phyloP scores from a whole-genome alignment of 2,113 vertebrate genomes.

The Pionites leucogaster region DNA sequence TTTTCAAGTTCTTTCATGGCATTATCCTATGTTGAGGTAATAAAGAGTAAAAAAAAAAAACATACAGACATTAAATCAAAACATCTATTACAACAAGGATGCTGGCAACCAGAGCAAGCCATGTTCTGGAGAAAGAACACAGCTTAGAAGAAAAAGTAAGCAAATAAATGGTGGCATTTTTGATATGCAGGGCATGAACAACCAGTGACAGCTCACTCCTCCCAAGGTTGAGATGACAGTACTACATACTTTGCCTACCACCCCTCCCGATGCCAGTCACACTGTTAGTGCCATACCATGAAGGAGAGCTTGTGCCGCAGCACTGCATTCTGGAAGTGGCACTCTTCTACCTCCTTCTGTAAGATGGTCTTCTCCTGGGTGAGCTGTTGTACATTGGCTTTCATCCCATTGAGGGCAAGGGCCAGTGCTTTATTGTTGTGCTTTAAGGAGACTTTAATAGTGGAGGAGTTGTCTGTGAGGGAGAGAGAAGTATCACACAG shows the following conservation, averaged over 20 bases:
- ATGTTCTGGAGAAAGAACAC: not conserved
- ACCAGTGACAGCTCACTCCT: not conserved
- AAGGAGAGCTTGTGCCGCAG: slow-evolving; percentile 78
- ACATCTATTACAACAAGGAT: not conserved
- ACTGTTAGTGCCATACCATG: slow-evolving; percentile 64
- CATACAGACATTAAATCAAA: not conserved
- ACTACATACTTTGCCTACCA: not conserved
- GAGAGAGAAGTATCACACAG: not conserved
- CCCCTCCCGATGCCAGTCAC: not conserved
- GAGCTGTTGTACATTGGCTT: slow-evolving; percentile 70
- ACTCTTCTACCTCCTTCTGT: slow-evolving; percentile 76
- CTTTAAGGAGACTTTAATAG: slow-evolving; percentile 83
- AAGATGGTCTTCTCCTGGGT: slow-evolving; percentile 71
- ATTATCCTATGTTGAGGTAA: not conserved
- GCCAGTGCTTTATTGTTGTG: slow-evolving; percentile 87
- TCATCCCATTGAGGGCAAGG: slow-evolving; percentile 77
- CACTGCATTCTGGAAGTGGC: slow-evolving; percentile 78
- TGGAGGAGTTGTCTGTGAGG: slow-evolving; percentile 82
- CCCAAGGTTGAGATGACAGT: accelerated
- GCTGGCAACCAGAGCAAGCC: not conserved
- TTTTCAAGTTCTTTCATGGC: slow-evolving; percentile 36
- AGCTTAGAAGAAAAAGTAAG: not conserved
- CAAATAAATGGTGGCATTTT: not conserved
- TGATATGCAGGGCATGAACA: not conserved
- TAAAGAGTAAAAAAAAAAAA: not conserved